phyloP scores from a whole-genome alignment of 2,888 invertebrate genomes.

The Salticus scenicus region DNA sequence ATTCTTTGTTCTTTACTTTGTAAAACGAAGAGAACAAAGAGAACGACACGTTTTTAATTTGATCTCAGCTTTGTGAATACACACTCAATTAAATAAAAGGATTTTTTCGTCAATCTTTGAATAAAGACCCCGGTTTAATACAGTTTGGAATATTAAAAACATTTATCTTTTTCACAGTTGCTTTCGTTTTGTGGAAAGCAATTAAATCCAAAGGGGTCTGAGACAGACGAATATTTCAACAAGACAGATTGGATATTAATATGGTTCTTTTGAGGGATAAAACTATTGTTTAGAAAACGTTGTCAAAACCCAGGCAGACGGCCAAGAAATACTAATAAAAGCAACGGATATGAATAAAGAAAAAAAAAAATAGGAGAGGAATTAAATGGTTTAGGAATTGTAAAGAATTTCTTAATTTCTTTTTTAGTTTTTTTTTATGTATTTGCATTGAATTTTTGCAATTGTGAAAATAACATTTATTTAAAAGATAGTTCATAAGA shows the following conservation, averaged over 20 bases:
- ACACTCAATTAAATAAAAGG: constrained; percentile 34
- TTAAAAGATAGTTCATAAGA: too few species aligned
- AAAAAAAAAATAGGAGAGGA: constrained; percentile 26
- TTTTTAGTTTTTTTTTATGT: background rate
- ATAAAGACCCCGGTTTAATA: constrained; percentile 41
- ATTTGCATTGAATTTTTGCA: background rate
- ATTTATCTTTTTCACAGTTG: constrained; percentile 53
- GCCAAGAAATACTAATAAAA: constrained; percentile 48
- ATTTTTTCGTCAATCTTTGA: constrained; percentile 29
- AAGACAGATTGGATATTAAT: constrained; percentile 64
- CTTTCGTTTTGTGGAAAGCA: constrained; percentile 32
- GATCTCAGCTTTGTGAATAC: constrained; percentile 31
- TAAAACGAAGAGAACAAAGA: constrained; percentile 42
- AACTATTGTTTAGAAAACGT: constrained; percentile 42
- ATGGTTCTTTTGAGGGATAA: constrained; percentile 25
- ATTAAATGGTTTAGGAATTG: constrained; percentile 54
- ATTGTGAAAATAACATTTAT: background rate
- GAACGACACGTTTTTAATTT: constrained; percentile 58
- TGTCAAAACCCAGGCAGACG: constrained; percentile 28
- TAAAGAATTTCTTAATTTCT: constrained; percentile 34
- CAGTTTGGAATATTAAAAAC: constrained; percentile 61
- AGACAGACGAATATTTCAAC: constrained; percentile 63
- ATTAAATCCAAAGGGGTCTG: constrained; percentile 39
- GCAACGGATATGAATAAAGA: constrained; percentile 18
- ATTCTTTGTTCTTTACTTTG: constrained; percentile 39